Percentiles rank a stretch among this genome's conserved stretches.
phyloP scores from a whole-genome alignment of 2,113 vertebrate genomes.

The Sitta europaea region DNA sequence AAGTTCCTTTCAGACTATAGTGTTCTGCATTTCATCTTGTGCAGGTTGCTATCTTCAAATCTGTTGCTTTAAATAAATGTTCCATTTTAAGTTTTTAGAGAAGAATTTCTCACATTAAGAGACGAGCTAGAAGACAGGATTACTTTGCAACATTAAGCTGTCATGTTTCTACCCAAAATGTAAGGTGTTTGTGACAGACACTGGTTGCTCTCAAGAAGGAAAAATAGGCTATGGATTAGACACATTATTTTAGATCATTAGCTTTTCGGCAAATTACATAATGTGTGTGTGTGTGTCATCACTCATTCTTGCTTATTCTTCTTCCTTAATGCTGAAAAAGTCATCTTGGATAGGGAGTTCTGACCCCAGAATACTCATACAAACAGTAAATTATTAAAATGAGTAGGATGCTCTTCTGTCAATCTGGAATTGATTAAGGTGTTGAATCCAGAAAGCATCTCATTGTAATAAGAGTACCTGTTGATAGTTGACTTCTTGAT shows the following conservation, averaged over 20 bases:
- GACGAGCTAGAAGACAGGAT: background rate
- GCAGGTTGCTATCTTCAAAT: background rate
- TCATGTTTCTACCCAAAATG: background rate
- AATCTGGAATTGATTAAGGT: background rate
- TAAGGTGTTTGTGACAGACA: background rate
- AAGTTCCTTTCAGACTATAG: background rate
- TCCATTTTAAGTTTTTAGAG: background rate
- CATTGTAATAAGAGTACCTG: background rate
- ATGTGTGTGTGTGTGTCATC: background rate
- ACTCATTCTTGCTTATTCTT: background rate
- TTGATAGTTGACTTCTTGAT: background rate
- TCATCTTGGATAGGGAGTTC: background rate
- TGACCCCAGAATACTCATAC: background rate
- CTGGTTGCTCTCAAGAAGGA: background rate
- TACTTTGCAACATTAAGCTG: background rate
- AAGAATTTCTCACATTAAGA: background rate
- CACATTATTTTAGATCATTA: background rate
- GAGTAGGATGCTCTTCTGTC: background rate
- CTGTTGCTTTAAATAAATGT: background rate
- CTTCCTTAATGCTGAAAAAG: background rate
- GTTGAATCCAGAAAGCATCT: background rate
- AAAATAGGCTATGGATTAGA: background rate
- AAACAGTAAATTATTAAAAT: background rate
- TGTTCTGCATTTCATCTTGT: background rate
- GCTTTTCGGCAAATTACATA: background rate